These are phyloP conservation scores for Megaceryle torquata DNA, from an alignment of 2,113 vertebrate genomes.

Conservation along the genomic window DNA sequence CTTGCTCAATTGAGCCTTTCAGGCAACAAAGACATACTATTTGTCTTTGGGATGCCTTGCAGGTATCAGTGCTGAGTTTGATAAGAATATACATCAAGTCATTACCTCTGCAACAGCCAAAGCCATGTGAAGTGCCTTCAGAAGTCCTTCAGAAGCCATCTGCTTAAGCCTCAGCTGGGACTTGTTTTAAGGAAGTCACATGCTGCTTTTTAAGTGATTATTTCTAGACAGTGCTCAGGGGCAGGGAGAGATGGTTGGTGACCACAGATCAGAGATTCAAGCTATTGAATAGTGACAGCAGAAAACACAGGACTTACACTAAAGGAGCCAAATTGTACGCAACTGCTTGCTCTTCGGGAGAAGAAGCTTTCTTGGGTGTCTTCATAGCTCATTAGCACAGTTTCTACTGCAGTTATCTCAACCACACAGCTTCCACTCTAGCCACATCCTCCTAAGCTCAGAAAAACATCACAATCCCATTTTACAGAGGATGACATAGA, in stretches of 20 bases:
- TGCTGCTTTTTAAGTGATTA: not conserved
- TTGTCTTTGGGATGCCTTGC: not conserved
- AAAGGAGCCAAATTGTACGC: not conserved
- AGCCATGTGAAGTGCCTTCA: not conserved
- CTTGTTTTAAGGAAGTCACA: not conserved
- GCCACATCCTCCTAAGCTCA: not conserved
- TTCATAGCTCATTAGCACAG: not conserved
- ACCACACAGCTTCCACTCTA: not conserved
- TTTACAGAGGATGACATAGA: not conserved
- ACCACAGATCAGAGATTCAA: not conserved
- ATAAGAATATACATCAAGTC: not conserved
- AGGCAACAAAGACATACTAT: not conserved
- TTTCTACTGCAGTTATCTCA: not conserved
- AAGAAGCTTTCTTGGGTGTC: not conserved
- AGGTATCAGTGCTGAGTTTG: not conserved
- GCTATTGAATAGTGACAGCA: not conserved
- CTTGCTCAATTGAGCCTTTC: not conserved
- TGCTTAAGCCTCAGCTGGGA: not conserved
- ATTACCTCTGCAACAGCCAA: not conserved
- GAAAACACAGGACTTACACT: not conserved
- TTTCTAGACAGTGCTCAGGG: not conserved
- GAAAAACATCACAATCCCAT: not conserved
- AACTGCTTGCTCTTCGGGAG: not conserved
- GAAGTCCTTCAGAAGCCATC: not conserved
- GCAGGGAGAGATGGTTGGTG: not conserved